Evolutionary conservation across 2,797 vertebrate genomes (phyloP).

Genomic region (Arrhamphus sclerolepis): DNA sequence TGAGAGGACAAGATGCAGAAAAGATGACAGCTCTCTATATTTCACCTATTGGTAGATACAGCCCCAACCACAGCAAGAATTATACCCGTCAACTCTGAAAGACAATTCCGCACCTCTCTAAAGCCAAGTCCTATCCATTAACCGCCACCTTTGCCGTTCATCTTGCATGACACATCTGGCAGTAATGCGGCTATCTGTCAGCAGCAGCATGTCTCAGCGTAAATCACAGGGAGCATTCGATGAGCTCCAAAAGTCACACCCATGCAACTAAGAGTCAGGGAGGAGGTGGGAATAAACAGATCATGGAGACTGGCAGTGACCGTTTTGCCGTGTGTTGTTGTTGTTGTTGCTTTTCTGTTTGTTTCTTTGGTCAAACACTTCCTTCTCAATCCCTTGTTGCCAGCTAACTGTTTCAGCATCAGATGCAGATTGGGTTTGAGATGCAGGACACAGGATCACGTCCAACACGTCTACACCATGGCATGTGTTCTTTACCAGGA

Average conservation of each 20-base stretch:
- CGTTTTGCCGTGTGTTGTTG: too few species aligned
- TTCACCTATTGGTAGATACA: slow-evolving; percentile 4
- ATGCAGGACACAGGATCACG: not conserved
- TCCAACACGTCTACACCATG: too few species aligned
- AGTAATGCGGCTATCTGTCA: slow-evolving; percentile 81
- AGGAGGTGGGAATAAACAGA: slow-evolving; percentile 46
- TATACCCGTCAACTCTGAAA: slow-evolving; percentile 23
- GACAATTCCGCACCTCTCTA: slow-evolving; percentile 16
- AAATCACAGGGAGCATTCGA: slow-evolving; percentile 80
- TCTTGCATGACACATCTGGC: slow-evolving; percentile 77
- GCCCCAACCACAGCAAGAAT: slow-evolving; percentile 5
- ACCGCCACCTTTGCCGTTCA: slow-evolving; percentile 52
- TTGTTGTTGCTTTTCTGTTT: too few species aligned
- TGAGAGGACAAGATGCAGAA: slow-evolving; percentile 12
- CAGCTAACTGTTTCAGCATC: too few species aligned
- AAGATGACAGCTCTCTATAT: slow-evolving; percentile 29
- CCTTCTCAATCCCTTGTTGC: too few species aligned
- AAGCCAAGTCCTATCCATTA: slow-evolving; percentile 31
- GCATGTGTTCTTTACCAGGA: too few species aligned
- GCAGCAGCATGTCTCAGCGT: slow-evolving; percentile 77
- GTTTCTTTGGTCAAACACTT: too few species aligned
- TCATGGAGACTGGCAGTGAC: slow-evolving; percentile 76
- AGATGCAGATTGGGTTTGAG: slow-evolving; percentile 5
- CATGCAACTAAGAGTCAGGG: slow-evolving; percentile 36
- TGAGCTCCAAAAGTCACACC: slow-evolving; percentile 79